Conservation (phyloP, 2,113 vertebrate genomes). For the Trogon surrucura region DNA sequence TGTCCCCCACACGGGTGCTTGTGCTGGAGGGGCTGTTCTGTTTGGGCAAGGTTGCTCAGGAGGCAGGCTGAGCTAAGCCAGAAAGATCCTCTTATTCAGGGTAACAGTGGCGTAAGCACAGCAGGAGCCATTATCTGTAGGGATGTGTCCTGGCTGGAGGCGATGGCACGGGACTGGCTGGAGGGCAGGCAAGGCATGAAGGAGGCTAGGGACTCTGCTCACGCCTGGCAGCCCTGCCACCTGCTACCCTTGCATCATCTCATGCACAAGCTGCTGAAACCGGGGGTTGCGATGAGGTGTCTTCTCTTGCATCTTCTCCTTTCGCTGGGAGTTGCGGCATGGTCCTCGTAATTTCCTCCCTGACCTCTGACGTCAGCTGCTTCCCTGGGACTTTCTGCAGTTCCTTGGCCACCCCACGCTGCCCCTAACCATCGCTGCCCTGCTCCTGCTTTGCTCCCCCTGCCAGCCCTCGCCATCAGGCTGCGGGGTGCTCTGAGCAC, state of each 20-base stretch:
- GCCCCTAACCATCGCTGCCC: background rate
- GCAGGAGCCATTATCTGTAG: rapidly evolving
- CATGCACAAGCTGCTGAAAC: background rate
- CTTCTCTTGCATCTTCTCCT: background rate
- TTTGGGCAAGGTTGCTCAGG: background rate
- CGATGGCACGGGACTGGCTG: background rate
- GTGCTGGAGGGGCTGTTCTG: background rate
- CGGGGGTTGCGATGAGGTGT: background rate
- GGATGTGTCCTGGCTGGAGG: background rate
- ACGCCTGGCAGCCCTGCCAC: background rate
- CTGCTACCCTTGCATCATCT: constrained; percentile 3
- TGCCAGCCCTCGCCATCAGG: rapidly evolving
- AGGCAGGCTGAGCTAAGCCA: background rate
- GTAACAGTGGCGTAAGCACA: background rate
- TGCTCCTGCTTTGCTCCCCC: background rate
- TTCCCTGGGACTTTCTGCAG: background rate
- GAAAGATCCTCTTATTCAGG: background rate
- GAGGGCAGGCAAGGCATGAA: rapidly evolving
- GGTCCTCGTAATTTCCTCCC: background rate
- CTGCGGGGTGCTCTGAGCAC: background rate
- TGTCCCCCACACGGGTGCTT: background rate
- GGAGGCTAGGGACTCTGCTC: background rate
- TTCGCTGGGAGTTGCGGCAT: rapidly evolving
- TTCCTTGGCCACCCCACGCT: background rate
- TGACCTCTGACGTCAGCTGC: background rate